Evolutionary conservation across 2,888 invertebrate species (phyloP), one percentile per base, ranked within the genome.

Genomic region (Aphodius granarius): DNA sequence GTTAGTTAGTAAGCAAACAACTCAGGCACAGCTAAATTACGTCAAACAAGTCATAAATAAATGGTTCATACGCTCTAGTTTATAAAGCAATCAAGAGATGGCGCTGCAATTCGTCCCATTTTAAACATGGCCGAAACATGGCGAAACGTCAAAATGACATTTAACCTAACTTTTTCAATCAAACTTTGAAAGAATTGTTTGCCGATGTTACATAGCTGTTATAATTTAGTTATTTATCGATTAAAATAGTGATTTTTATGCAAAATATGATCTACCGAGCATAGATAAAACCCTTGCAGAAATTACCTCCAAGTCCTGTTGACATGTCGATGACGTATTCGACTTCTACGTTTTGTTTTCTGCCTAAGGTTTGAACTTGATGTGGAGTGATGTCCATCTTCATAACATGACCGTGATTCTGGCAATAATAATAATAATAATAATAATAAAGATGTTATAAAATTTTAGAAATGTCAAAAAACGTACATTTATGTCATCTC

Each of bases 231-330:
- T 1, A 43, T 2, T 2, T 43, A 43, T 43, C 43, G 13, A 3
- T 43, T 2, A 43, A 43, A 43, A 43, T 43, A 43, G 43, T 43
- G 43, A 1, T 3, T 43, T 43, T 43, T 43, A 43, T 6, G 6
- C 43, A 3, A 43, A 3, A 43, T 43, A 43, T 9, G 9, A 9
- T 13, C 43, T 76, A 76, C n/a, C 73, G 76, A 63, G 73, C 73
- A 62, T 73, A 75, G 63, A 76, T 64, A 75, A 70, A 73, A 76
- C 63, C 74, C 74, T 66, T 66, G 76, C 72, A 75, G 70, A 76
- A 80, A 80, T 82, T 82, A 86, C 86, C 86, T 84, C 85, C 86
- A 73, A 86, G 80, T 70, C 85, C 86, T 43, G 83, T 82, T 15
- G 84, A 80, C 74, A 83, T 83, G 71, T 86, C 86, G 21, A 84